Conservation (phyloP, 2,113 vertebrate species). For the Podarcis muralis region DNA sequence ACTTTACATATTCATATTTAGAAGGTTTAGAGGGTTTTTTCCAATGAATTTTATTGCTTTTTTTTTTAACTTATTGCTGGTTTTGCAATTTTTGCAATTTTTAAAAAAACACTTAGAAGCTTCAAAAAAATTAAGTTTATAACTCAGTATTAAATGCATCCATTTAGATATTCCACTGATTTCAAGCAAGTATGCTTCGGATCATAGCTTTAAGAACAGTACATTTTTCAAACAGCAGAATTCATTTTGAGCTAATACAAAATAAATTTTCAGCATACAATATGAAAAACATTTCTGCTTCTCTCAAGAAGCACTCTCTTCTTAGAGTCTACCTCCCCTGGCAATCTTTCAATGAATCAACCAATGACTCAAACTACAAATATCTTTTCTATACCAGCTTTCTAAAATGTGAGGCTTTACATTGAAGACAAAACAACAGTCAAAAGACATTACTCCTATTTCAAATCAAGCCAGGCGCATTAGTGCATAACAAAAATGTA, state of each 20-base stretch:
- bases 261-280: not conserved
- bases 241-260: not conserved
- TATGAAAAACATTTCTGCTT: not conserved
- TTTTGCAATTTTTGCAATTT: not conserved
- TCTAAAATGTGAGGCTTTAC: slow-evolving; percentile 26
- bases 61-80: not conserved
- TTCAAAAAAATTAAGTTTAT: not conserved
- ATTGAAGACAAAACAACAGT: slow-evolving; percentile 1
- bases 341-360: slow-evolving; percentile 26
- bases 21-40: not conserved
- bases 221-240: not conserved
- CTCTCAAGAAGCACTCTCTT: not conserved
- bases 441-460: slow-evolving; percentile 41
- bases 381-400: slow-evolving; percentile 40
- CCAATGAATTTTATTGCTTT: not conserved
- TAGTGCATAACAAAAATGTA: slow-evolving; percentile 42
- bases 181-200: not conserved
- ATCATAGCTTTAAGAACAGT: not conserved
- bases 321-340: not conserved
- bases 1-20: not conserved
- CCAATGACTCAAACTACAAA: slow-evolving; percentile 25
- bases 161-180: not conserved
- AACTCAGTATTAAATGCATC: not conserved
- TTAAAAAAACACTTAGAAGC: not conserved
- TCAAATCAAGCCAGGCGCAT: slow-evolving; percentile 51